Evolutionary conservation across 2,888 invertebrate species (phyloP).

Genomic region (Troglohyphantes excavatus): DNA sequence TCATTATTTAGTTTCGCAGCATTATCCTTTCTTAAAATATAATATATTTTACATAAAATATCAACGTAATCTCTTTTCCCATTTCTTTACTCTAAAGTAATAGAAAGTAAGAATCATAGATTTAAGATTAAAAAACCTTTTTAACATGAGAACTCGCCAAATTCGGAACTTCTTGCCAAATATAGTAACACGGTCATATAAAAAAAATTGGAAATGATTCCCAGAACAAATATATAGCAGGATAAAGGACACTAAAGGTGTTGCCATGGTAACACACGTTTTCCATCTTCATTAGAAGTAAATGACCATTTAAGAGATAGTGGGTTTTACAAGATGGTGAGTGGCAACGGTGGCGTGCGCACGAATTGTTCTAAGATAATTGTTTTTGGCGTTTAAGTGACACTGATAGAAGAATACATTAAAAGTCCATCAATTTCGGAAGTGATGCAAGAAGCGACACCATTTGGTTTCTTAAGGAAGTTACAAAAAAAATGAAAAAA

Average conservation of each 20-base stretch:
- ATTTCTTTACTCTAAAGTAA: no score
- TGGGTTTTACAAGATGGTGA: conserved; percentile 30
- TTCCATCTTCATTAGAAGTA: conserved; percentile 63
- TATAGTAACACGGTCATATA: not conserved
- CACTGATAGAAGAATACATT: conserved; percentile 8
- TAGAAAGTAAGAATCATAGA: no score
- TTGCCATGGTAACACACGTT: conserved; percentile 37
- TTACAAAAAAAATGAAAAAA: no score
- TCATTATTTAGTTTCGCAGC: no score
- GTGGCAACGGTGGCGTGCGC: conserved; percentile 31
- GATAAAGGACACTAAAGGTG: conserved; percentile 25
- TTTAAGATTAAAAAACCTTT: no score
- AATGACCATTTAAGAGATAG: conserved; percentile 52
- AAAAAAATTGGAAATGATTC: not conserved
- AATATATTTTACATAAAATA: no score
- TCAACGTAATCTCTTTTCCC: no score
- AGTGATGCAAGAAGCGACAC: not conserved
- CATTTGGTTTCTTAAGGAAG: not conserved
- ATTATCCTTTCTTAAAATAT: no score
- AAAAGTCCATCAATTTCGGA: conserved; percentile 22
- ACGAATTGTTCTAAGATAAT: conserved; percentile 1
- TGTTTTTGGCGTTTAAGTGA: conserved; percentile 33
- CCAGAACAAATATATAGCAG: not conserved
- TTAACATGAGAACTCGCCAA: no score
- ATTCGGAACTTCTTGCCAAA: no score